Conservation (phyloP, 2,888 invertebrate species). For the Ormia ochracea region DNA sequence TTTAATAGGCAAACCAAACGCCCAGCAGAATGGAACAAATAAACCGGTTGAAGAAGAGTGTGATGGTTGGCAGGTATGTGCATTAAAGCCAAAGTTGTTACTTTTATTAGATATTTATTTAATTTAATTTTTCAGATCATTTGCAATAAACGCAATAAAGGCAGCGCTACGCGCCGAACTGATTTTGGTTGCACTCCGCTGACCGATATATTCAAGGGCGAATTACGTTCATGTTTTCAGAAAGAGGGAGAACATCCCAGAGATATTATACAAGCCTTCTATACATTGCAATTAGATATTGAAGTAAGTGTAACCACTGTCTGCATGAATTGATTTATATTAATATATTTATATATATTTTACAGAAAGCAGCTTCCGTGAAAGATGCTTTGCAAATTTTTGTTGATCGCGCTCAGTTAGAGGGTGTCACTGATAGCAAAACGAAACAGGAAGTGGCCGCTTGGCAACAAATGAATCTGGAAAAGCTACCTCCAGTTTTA, state of each 20-base stretch:
- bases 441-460: constrained; percentile 90
- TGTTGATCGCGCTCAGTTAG: constrained; percentile 89
- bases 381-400: constrained; percentile 91
- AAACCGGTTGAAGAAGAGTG: constrained; percentile 76
- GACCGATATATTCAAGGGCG: constrained; percentile 95
- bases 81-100: background rate
- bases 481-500: constrained; percentile 91
- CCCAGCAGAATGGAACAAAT: constrained; percentile 77
- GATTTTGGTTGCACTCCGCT: constrained; percentile 90
- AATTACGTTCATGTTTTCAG: constrained; percentile 89
- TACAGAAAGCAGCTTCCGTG: constrained; percentile 88
- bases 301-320: constrained; percentile 81
- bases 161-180: constrained; percentile 90
- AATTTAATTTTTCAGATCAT: constrained; percentile 70
- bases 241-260: constrained; percentile 83
- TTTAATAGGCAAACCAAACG: constrained; percentile 79
- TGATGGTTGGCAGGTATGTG: constrained; percentile 76
- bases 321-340: background rate
- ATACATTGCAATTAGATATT: constrained; percentile 95
- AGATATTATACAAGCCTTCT: constrained; percentile 96
- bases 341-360: constrained; percentile 52
- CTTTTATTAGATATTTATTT: background rate
- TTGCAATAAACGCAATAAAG: constrained; percentile 90
- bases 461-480: constrained; percentile 92
- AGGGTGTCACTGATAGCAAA: constrained; percentile 89